Evolutionary conservation across 2,113 vertebrate genomes (phyloP), one percentile per base, ranked within the genome.

Genomic region (Onychorhynchus coronatus): DNA sequence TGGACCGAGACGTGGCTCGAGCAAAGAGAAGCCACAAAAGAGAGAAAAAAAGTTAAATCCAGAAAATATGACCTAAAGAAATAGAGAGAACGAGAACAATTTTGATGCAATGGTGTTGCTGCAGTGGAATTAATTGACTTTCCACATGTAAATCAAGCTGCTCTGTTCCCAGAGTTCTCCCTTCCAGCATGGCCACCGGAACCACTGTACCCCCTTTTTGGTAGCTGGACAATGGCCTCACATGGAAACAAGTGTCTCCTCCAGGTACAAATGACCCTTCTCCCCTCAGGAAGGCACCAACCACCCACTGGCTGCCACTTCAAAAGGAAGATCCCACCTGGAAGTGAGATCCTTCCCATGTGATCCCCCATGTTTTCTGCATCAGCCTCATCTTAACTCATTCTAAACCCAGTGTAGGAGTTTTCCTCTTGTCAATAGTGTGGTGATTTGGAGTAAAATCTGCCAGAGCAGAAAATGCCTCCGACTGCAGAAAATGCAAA

Each of bases 291-390:
- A 70, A 44, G 27, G 18, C 1, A 63, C 22, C 37, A 33, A 16
- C 5, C 50, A 47, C 25, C 49, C 49, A 14, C 49, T 50, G 49
- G 24, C 24, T 50, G 7, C 49, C 23, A 25, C 49, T 50, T 24
- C 49, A 50, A 50, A 49, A 81, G 66, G 33, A 3, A 8, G 4
- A 12, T 68, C 58, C 12, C 15, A 44, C 2, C 24, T 23, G 15
- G 23, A 22, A 71, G 23, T 1, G 31, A 61, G 39, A 23, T 25
- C 33, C 65, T 72, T 46, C 61, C 33, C 39, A n/a, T 59, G 10
- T 14, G 62, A 50, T 12, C 19, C 41, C 12, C 41, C 9, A 2
- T 1, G 2, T 33, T 35, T 8, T 15, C 28, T 25, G 4, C 1
- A 5, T 37, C 67, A 30, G 37, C 47, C 53, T 20, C 28, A 49